A percentile compares a stretch with the other conserved stretches of the same genome.
Evolutionary conservation across 2,113 vertebrate species (phyloP).

Genomic region (Trichomycterus rosablanca): DNA sequence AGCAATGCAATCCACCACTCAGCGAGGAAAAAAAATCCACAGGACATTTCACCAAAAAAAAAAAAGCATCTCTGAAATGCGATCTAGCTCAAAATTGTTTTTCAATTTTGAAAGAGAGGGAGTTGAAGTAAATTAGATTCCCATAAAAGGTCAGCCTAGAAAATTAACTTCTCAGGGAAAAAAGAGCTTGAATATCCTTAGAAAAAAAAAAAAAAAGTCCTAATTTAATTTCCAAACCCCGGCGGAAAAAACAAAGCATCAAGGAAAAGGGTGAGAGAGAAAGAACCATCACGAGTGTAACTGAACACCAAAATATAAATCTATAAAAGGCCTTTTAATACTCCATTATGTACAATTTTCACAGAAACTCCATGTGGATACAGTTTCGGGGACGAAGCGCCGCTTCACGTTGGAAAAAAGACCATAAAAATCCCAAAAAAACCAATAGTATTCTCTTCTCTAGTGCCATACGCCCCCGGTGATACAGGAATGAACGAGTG

Average conservation of each 20-base stretch:
- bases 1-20: not conserved
- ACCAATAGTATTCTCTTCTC: slow-evolving; percentile 57
- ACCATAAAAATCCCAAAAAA: slow-evolving; percentile 23
- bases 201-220: slow-evolving; percentile 60
- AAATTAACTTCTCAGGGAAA: slow-evolving; percentile 51
- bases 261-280: slow-evolving; percentile 61
- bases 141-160: slow-evolving; percentile 67
- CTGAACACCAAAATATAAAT: slow-evolving; percentile 78
- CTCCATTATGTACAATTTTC: slow-evolving; percentile 92
- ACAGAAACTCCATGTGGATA: slow-evolving; percentile 71
- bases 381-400: slow-evolving; percentile 66
- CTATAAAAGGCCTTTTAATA: slow-evolving; percentile 77
- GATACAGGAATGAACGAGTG: slow-evolving; percentile 56
- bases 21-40: slow-evolving; percentile 49
- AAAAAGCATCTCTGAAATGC: slow-evolving; percentile 46
- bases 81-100: slow-evolving; percentile 56
- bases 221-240: slow-evolving; percentile 73
- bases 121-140: slow-evolving; percentile 67
- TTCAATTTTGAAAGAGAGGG: slow-evolving; percentile 41
- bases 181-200: slow-evolving; percentile 67
- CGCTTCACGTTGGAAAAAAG: slow-evolving; percentile 61
- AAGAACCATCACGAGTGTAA: slow-evolving; percentile 70
- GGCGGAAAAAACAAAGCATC: slow-evolving; percentile 61
- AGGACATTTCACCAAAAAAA: slow-evolving; percentile 39
- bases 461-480: slow-evolving; percentile 57